Conservation (phyloP, 2,888 invertebrate genomes). For the Clistopyga incitator region DNA sequence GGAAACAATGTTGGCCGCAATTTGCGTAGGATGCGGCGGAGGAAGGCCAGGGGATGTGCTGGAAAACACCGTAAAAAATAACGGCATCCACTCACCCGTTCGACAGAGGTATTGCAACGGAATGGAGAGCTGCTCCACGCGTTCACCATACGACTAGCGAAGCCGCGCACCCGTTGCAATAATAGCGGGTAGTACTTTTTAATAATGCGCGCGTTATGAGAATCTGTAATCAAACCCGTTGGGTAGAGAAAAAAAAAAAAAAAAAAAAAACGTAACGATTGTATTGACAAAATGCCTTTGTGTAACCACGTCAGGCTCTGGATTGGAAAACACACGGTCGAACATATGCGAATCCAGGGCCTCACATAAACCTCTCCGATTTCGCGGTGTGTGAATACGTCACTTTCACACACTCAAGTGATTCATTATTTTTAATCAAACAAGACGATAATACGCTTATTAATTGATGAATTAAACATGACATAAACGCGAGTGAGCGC, state of each 20-base stretch:
- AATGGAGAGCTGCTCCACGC: background rate
- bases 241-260: slow-evolving; percentile 45
- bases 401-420: slow-evolving; percentile 55
- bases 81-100: slow-evolving; percentile 56
- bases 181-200: slow-evolving; percentile 70
- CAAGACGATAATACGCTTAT: slow-evolving; percentile 78
- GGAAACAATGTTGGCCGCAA: slow-evolving; percentile 69
- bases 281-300: slow-evolving; percentile 73
- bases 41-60: background rate
- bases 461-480: slow-evolving; percentile 79
- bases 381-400: slow-evolving; percentile 3
- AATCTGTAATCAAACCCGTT: slow-evolving; percentile 73
- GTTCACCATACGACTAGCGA: background rate
- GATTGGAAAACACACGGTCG: slow-evolving; percentile 20
- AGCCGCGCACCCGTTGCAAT: slow-evolving; percentile 66
- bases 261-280: slow-evolving; percentile 65
- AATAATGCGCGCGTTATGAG: slow-evolving; percentile 74
- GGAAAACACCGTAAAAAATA: slow-evolving; percentile 67
- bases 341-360: slow-evolving; percentile 65
- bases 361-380: background rate
- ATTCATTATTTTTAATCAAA: slow-evolving; percentile 80
- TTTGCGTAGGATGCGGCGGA: slow-evolving; percentile 48
- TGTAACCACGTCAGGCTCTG: slow-evolving; percentile 65
- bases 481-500: slow-evolving; percentile 44
- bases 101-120: slow-evolving; percentile 58